Evolutionary conservation across 2,888 invertebrate species (phyloP).

Genomic region (Drosophila sordidapex): DNA sequence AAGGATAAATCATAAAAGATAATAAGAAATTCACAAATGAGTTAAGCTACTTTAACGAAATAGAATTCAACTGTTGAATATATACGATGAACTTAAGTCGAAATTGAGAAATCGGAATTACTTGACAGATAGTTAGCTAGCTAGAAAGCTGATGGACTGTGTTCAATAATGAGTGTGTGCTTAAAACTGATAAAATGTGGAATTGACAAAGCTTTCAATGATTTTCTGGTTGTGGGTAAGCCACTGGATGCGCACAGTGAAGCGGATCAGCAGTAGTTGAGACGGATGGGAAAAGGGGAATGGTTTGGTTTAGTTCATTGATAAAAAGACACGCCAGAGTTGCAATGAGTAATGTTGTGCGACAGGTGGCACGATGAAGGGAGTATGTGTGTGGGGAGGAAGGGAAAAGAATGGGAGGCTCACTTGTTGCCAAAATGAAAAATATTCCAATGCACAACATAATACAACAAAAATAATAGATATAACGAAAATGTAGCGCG

Average conservation of each 20-base stretch:
- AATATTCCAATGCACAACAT: conserved; percentile 56
- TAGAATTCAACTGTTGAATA: background rate
- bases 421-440: conserved; percentile 67
- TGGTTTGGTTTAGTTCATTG: conserved; percentile 25
- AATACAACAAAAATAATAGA: conserved; percentile 17
- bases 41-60: background rate
- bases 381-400: background rate
- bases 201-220: conserved; percentile 66
- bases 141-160: conserved; percentile 17
- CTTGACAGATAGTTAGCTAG: background rate
- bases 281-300: background rate
- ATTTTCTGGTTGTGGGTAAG: conserved; percentile 56
- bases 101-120: background rate
- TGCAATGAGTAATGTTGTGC: conserved; percentile 22
- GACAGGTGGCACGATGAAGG: conserved; percentile 16
- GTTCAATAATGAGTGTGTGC: background rate
- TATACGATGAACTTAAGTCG: background rate
- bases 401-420: background rate
- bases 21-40: background rate
- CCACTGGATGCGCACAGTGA: conserved; percentile 22
- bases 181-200: conserved; percentile 51
- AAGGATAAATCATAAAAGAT: background rate
- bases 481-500: conserved; percentile 29
- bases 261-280: background rate
- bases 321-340: conserved; percentile 27